Conservation (phyloP, 2,797 vertebrate genomes). For the Rhadinocentrus ornatus region DNA sequence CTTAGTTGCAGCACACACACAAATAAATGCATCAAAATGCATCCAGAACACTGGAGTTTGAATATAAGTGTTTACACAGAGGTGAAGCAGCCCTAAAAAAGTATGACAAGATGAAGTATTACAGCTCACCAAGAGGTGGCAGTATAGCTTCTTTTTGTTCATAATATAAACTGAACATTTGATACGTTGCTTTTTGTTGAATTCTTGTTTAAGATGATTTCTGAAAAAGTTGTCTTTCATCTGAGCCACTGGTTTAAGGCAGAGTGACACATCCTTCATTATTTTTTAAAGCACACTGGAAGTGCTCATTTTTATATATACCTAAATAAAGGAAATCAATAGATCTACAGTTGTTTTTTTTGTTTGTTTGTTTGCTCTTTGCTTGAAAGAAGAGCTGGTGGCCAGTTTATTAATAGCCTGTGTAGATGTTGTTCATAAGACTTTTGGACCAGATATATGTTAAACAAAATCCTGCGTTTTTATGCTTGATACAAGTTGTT, state of each 20-base stretch:
- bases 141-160: slow-evolving; percentile 2
- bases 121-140: slow-evolving; percentile 50
- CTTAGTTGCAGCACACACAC: not conserved
- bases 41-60: not conserved
- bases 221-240: not conserved
- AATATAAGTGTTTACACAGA: not conserved
- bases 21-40: not conserved
- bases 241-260: not conserved
- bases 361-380: not conserved
- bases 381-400: no score
- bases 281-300: no score
- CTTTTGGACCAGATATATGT: not conserved
- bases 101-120: not conserved
- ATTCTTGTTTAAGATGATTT: not conserved
- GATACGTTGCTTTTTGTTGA: not conserved
- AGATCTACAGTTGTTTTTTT: not conserved
- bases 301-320: not conserved
- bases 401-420: not conserved
- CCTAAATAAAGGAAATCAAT: not conserved
- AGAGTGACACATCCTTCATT: no score
- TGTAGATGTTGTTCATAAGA: not conserved
- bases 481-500: not conserved
- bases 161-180: not conserved
- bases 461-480: not conserved
- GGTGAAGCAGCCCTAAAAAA: not conserved